Base-by-base conservation (phyloP, 2,113 vertebrate species). In the Macaca nemestrina region DNA sequence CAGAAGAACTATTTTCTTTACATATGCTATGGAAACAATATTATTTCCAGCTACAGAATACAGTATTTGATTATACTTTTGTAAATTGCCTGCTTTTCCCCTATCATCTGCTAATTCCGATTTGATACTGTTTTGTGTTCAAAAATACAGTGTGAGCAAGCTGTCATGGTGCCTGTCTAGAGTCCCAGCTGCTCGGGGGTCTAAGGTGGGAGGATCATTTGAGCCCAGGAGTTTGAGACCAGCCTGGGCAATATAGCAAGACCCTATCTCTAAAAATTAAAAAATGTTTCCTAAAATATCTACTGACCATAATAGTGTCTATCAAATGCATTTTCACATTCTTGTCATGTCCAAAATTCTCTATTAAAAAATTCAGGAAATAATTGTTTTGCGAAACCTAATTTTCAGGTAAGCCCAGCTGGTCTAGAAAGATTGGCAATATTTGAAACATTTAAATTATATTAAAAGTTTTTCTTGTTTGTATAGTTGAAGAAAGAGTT, bases 401-500 rank as follows among this genome's bases (percentile, higher is more conserved):
- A 50, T 86, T 94, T 88, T 90, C 38, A 48, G 48, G 18, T 90
- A 70, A 73, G 35, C 84, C 23, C n/a, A 94, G 10, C 35, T 70
- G 61, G 43, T 93, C n/a, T 50, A 22, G 20, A 89, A 78, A 61
- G 18, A 32, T 6, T 38, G 35, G 18, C 17, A 38, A 45, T 88
- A 76, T 94, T 73, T 80, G 17, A 91, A 91, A 55, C 59, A 84
- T 70, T 95, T 91, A 67, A 48, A 80, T 22, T 73, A 78, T 82
- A 40, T 78, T 82, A 79, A 67, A 1, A 30, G 14, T 73, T 92
- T 57, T 14, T 64, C 59, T 72, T 78, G 87, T 93, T 80, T 87
- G 35, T 20, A 10, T 85, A 90, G 40, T 84, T 80, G 30, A 55
- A 90, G 50, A 90, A 80, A 18, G 16, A 79, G 8, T 59, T 93